A percentile compares a stretch with the other conserved stretches of the same genome.
Conservation (phyloP, 2,888 invertebrate genomes). For the Odontocerum albicorne region DNA sequence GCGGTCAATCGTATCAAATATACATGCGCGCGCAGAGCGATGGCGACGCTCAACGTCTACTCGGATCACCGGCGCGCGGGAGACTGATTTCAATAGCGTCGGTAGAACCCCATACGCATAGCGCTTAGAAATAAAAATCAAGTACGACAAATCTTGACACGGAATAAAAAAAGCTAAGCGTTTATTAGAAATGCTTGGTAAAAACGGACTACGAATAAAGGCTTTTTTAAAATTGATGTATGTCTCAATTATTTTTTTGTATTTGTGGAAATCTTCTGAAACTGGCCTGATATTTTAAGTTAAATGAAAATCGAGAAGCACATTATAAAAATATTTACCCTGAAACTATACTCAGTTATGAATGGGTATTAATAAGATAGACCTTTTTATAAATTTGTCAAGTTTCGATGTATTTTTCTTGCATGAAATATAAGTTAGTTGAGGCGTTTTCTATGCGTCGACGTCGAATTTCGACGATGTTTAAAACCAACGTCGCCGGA, state of each 20-base stretch:
- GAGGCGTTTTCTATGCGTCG: constrained; percentile 13
- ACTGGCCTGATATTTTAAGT: too few relatives aligned
- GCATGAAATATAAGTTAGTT: too few relatives aligned
- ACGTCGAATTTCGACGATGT: constrained; percentile 4
- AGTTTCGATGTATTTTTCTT: too few relatives aligned
- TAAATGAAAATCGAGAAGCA: too few relatives aligned
- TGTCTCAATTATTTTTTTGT: neutral
- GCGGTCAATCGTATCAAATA: neutral
- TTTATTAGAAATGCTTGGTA: neutral
- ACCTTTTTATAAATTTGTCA: too few relatives aligned
- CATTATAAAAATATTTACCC: too few relatives aligned
- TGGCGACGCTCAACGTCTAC: neutral
- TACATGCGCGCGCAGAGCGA: neutral
- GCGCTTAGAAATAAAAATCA: neutral
- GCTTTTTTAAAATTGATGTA: neutral
- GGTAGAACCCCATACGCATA: constrained; percentile 7
- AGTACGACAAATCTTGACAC: neutral
- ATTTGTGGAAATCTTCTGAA: too few relatives aligned
- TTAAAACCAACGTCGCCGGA: neutral
- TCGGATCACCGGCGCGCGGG: constrained; percentile 15
- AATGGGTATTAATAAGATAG: too few relatives aligned
- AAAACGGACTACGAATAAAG: neutral
- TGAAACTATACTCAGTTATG: too few relatives aligned
- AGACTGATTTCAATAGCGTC: constrained; percentile 19
- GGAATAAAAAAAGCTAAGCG: neutral